These are phyloP conservation scores for Hormaphis cornu DNA, from an alignment of 1,140 invertebrate genomes.

Conservation along the genomic window DNA sequence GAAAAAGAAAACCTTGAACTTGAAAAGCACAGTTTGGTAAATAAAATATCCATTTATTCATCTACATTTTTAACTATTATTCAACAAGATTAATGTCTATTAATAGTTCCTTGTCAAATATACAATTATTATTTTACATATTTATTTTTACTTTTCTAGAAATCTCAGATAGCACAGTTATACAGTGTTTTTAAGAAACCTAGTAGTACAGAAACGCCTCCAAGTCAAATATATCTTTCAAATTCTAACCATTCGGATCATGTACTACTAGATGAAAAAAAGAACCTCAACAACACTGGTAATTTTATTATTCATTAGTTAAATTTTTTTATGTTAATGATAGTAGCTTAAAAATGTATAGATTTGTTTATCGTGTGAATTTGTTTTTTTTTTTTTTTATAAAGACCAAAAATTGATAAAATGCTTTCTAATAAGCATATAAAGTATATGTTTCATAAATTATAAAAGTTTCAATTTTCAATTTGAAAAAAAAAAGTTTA, in stretches of 20 bases:
- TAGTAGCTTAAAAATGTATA: too few relatives aligned
- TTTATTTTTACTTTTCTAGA: background rate
- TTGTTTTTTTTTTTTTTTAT: too few relatives aligned
- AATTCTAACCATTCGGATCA: background rate
- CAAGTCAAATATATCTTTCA: background rate
- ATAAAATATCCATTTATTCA: background rate
- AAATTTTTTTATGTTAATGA: background rate
- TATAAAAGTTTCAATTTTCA: too few relatives aligned
- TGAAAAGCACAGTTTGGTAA: constrained; percentile 12
- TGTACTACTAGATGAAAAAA: background rate
- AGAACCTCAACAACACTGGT: constrained; percentile 7
- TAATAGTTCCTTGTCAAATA: background rate
- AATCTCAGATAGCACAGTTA: constrained; percentile 7
- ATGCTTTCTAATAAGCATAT: too few relatives aligned
- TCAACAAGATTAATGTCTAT: background rate
- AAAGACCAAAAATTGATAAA: too few relatives aligned
- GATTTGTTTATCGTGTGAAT: too few relatives aligned
- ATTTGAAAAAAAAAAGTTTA: too few relatives aligned
- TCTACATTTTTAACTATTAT: background rate
- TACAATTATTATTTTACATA: too few relatives aligned
- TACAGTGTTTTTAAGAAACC: background rate
- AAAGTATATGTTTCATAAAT: too few relatives aligned
- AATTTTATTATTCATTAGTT: background rate
- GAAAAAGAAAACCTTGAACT: constrained; percentile 2
- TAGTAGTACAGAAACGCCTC: background rate